These are phyloP conservation scores for Incurvaria masculella DNA, from an alignment of 2,888 invertebrate genomes.

Conservation along the genomic window DNA sequence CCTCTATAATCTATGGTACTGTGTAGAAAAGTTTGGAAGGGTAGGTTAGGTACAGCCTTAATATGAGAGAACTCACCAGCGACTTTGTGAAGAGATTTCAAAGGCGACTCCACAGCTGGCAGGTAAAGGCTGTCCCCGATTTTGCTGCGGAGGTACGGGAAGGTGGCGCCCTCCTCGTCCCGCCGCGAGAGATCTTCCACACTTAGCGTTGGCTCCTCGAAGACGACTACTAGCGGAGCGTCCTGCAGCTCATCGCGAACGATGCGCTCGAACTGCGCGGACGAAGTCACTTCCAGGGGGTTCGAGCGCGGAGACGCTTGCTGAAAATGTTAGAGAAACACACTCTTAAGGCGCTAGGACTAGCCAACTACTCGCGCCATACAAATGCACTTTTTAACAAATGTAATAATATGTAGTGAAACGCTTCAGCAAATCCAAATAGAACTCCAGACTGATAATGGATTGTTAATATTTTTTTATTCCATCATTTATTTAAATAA, in stretches of 20 bases:
- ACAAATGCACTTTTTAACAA: too few species aligned
- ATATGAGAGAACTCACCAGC: constrained; percentile 22
- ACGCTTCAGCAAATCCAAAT: too few species aligned
- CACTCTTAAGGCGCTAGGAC: too few species aligned
- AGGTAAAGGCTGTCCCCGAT: constrained; percentile 47
- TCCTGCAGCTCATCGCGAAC: constrained; percentile 33
- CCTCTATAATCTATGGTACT: too few species aligned
- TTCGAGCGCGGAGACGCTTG: constrained; percentile 25
- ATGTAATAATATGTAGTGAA: too few species aligned
- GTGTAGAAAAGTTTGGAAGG: too few species aligned
- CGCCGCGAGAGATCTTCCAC: constrained; percentile 57
- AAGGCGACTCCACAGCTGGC: constrained; percentile 60
- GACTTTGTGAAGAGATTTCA: constrained; percentile 51
- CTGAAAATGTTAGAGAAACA: too few species aligned
- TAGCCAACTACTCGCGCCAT: too few species aligned
- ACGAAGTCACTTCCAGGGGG: constrained; percentile 30
- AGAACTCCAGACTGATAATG: too few species aligned
- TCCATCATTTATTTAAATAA: too few species aligned
- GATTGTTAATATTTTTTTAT: too few species aligned
- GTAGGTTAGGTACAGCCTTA: too few species aligned
- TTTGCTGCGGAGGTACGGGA: constrained; percentile 34
- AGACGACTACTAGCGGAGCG: constrained; percentile 45
- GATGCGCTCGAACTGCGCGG: constrained; percentile 31
- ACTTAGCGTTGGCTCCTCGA: constrained; percentile 53
- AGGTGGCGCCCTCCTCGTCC: constrained; percentile 34